Percentiles rank a stretch among this genome's conserved stretches.
Evolutionary conservation across 2,888 invertebrate species (phyloP).

Genomic region (Folsomia candida): DNA sequence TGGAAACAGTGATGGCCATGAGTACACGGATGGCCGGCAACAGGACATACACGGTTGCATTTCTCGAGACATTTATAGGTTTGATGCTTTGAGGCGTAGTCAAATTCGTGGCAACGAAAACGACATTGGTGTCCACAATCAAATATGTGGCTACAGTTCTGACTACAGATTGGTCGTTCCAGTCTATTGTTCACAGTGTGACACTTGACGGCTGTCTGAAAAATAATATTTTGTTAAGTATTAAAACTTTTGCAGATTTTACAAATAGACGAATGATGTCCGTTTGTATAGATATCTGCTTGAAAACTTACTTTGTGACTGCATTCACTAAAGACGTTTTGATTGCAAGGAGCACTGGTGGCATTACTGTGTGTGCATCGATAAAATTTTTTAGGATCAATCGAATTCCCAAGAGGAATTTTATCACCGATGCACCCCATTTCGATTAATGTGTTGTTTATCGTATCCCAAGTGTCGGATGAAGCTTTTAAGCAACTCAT

Average conservation of each 20-base stretch:
- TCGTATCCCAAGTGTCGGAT: slow-evolving; percentile 44
- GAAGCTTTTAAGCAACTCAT: slow-evolving; percentile 36
- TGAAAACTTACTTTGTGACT: not conserved
- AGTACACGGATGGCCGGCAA: not conserved
- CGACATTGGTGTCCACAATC: slow-evolving; percentile 35
- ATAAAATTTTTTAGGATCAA: not conserved
- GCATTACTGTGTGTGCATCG: not conserved
- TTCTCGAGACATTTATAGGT: not conserved
- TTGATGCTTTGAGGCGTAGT: not conserved
- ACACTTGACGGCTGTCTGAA: not conserved
- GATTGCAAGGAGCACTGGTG: not conserved
- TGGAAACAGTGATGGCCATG: not conserved
- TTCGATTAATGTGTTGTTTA: slow-evolving; percentile 15
- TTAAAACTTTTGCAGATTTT: not conserved
- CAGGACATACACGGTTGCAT: not conserved
- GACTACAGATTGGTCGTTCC: not conserved
- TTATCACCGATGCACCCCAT: slow-evolving; percentile 52
- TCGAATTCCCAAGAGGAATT: slow-evolving; percentile 3
- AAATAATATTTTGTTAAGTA: not conserved
- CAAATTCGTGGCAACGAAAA: not conserved
- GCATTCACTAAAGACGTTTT: not conserved
- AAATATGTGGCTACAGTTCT: slow-evolving; percentile 39
- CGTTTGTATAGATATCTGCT: too few relatives aligned
- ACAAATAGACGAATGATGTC: slow-evolving; percentile 56
- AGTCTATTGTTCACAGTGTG: not conserved